These are phyloP conservation scores for Trachelus stipa DNA, from an alignment of 2,888 invertebrate genomes.

Conservation along the genomic window DNA sequence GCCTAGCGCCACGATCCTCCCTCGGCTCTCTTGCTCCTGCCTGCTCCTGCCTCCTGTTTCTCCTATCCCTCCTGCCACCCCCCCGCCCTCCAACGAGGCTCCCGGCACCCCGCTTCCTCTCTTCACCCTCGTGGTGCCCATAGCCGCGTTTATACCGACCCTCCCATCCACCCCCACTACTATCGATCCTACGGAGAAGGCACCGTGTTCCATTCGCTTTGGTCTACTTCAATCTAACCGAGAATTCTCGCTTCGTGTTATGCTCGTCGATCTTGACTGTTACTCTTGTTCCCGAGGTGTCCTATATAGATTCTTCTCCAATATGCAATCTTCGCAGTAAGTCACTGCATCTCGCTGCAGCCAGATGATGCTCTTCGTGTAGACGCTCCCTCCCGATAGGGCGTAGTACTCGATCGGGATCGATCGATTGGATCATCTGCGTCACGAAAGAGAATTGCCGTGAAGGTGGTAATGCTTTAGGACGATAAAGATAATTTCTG, in stretches of 20 bases:
- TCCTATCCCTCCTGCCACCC: conserved; percentile 28
- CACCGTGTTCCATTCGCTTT: conserved; percentile 44
- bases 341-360: background rate
- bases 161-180: conserved; percentile 36
- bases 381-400: background rate
- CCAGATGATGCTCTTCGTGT: background rate
- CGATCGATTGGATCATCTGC: background rate
- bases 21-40: conserved; percentile 7
- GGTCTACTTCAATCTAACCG: conserved; percentile 28
- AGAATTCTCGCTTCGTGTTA: background rate
- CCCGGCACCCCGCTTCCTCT: background rate
- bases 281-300: background rate
- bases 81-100: conserved; percentile 10
- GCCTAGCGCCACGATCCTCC: conserved; percentile 28
- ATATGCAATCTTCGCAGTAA: background rate
- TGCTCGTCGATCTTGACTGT: background rate
- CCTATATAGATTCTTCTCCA: background rate
- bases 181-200: conserved; percentile 54
- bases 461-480: background rate
- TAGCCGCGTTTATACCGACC: background rate
- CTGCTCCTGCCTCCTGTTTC: conserved; percentile 1
- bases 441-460: background rate
- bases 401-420: background rate
- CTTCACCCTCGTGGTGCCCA: background rate
- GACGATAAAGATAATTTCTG: background rate